These are phyloP conservation scores for Leptobrachium ailaonicum DNA, from an alignment of 2,113 vertebrate genomes.

Conservation along the genomic window DNA sequence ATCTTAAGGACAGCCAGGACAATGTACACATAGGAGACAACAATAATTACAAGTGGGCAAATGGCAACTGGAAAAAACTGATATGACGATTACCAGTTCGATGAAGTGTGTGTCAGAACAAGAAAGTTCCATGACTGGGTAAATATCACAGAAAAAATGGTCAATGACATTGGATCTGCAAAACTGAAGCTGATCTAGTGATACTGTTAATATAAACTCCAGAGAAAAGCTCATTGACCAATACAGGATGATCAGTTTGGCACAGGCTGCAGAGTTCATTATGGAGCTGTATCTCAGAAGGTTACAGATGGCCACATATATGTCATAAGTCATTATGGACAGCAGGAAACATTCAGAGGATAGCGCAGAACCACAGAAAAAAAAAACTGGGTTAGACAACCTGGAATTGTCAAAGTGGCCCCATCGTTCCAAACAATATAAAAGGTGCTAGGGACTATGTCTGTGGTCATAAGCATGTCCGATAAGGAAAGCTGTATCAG, in stretches of 20 bases:
- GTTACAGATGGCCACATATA: slow-evolving; percentile 3
- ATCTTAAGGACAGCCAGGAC: slow-evolving; percentile 12
- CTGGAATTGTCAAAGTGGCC: not conserved
- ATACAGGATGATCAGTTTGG: not conserved
- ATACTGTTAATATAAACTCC: not conserved
- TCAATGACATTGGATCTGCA: not conserved
- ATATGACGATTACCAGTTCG: slow-evolving; percentile 9
- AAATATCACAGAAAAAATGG: not conserved
- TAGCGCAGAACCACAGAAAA: not conserved
- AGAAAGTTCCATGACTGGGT: not conserved
- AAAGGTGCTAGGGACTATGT: slow-evolving; percentile 1
- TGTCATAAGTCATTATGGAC: not conserved
- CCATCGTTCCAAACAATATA: not conserved
- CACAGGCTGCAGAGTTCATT: not conserved
- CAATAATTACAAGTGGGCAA: slow-evolving; percentile 1
- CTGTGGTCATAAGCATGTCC: not conserved
- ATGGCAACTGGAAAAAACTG: slow-evolving; percentile 5
- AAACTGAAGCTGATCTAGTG: not conserved
- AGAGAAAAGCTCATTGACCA: not conserved
- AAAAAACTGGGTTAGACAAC: not conserved
- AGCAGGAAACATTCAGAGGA: not conserved
- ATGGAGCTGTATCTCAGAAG: not conserved
- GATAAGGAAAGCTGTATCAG: not conserved
- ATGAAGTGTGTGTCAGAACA: not conserved
- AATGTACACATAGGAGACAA: slow-evolving; percentile 16